These are phyloP conservation scores for Ammodytes marinus DNA, from an alignment of 2,113 vertebrate species.

Conservation along the genomic window DNA sequence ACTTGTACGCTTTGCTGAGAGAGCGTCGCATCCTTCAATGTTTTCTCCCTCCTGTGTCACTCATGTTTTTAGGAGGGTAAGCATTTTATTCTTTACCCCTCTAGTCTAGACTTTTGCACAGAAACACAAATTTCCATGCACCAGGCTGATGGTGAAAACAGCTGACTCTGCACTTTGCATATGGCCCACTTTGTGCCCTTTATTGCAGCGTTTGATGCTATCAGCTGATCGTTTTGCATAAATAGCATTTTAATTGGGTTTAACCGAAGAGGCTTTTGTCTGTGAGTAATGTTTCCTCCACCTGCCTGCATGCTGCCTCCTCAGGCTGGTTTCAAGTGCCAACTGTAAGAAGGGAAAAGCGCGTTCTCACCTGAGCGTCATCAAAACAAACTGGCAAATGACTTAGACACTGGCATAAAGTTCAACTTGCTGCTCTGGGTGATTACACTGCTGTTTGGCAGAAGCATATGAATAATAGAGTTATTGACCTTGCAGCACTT, in stretches of 20 bases:
- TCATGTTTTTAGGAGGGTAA: slow-evolving; percentile 21
- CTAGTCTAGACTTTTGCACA: neutral
- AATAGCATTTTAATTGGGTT: slow-evolving; percentile 24
- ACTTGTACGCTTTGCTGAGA: slow-evolving; percentile 67
- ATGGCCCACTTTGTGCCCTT: slow-evolving; percentile 25
- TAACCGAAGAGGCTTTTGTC: slow-evolving; percentile 16
- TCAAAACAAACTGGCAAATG: slow-evolving; percentile 31
- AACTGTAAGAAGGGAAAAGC: slow-evolving; percentile 16
- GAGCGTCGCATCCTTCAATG: slow-evolving; percentile 55
- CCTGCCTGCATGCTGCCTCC: slow-evolving; percentile 13
- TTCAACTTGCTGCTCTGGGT: slow-evolving; percentile 34
- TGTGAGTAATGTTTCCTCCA: slow-evolving; percentile 22
- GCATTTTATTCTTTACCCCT: slow-evolving; percentile 14
- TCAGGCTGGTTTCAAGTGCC: slow-evolving; percentile 36
- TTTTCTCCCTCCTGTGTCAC: slow-evolving; percentile 42
- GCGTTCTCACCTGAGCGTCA: slow-evolving; percentile 17
- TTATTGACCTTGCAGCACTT: slow-evolving; percentile 39
- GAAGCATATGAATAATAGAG: slow-evolving; percentile 38
- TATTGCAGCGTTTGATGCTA: slow-evolving; percentile 34
- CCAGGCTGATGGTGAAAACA: slow-evolving; percentile 28
- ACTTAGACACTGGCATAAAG: slow-evolving; percentile 11
- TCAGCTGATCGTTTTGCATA: slow-evolving; percentile 45
- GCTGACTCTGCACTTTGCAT: slow-evolving; percentile 45
- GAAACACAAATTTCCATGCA: slow-evolving; percentile 11
- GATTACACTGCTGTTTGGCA: slow-evolving; percentile 42